phyloP scores from a whole-genome alignment of 53 echinoderm and acorn worm species.

The Holothuria scabra region DNA sequence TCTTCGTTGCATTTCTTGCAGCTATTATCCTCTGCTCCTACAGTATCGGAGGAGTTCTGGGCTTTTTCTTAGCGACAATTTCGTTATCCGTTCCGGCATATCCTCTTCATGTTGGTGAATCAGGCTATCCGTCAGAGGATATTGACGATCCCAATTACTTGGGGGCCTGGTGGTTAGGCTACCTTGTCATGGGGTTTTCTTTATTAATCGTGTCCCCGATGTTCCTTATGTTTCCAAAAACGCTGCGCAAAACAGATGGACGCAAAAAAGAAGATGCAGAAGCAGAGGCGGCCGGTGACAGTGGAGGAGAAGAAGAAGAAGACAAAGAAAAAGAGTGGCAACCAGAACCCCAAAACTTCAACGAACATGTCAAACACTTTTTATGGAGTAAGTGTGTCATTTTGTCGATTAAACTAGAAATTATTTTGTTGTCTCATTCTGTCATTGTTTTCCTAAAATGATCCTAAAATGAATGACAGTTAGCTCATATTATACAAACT shows the following conservation, averaged over 20 bases:
- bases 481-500: too few species aligned
- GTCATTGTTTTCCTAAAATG: too few species aligned
- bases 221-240: constrained; percentile 27
- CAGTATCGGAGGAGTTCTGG: constrained; percentile 29
- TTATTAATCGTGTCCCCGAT: background rate
- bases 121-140: background rate
- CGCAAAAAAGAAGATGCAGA: constrained; percentile 2
- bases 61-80: background rate
- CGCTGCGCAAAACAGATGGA: background rate
- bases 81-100: constrained; percentile 5
- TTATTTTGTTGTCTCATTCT: too few species aligned
- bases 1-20: background rate
- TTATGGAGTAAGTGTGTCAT: constrained; percentile 12
- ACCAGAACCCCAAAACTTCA: background rate
- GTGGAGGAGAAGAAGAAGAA: background rate
- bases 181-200: background rate
- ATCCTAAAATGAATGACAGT: too few species aligned
- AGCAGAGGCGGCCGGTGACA: background rate
- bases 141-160: background rate
- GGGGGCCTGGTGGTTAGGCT: constrained; percentile 40
- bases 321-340: background rate
- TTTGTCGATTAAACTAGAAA: background rate
- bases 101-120: background rate
- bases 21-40: background rate
- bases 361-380: background rate